Evolutionary conservation across 64 coral and sea anemone genomes (phyloP), one percentile per base, ranked within the genome.

Genomic region (Dendronephthya gigantea): DNA sequence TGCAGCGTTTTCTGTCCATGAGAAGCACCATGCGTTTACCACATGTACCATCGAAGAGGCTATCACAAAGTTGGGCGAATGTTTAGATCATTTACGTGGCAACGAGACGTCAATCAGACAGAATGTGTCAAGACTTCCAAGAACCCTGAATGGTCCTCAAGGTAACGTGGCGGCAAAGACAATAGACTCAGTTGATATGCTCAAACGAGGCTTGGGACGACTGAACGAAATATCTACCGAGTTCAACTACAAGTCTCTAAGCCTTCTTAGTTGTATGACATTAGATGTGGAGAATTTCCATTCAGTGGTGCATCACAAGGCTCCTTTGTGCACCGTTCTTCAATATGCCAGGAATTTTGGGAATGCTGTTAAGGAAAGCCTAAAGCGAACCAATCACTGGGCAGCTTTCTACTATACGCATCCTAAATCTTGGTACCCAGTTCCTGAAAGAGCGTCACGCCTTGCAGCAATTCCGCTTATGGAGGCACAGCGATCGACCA

Each of bases 371-470:
- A 89, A 92, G n/a, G n/a, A n/a, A n/a, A n/a, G 48, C 48, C 15
- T 79, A 52, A 84, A 92, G 35, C 49, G 82, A 17, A 86, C 83
- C 62, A 85, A 83, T 7, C 41, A 49, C 37, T 76, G 86, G 48
- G 12, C 68, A 14, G 83, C 34, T 25, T 81, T 49, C 40, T 81
- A 87, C 39, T 87, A 75, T 25, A 81, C 65, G n/a, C 70, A 49
- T 72, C 68, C 70, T 6, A 89, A 55, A 27, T 85, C 87, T 9
- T 92, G 91, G 83, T 92, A 92, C 89, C 83, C 83, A 22, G 62
- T 84, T 34, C 87, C 91, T 82, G 45, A 87, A 40, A 50, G 81
- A 48, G 39, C 81, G 11, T 29, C 51, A 55, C 15, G 72, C 39
- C 84, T 90, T 0, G 50, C 38, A 59, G 29, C 81, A 34, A 58